A percentile compares a stretch with the other conserved stretches of the same genome.
Evolutionary conservation across 2,888 invertebrate genomes (phyloP).

Genomic region (Amblyjoppa proteus): DNA sequence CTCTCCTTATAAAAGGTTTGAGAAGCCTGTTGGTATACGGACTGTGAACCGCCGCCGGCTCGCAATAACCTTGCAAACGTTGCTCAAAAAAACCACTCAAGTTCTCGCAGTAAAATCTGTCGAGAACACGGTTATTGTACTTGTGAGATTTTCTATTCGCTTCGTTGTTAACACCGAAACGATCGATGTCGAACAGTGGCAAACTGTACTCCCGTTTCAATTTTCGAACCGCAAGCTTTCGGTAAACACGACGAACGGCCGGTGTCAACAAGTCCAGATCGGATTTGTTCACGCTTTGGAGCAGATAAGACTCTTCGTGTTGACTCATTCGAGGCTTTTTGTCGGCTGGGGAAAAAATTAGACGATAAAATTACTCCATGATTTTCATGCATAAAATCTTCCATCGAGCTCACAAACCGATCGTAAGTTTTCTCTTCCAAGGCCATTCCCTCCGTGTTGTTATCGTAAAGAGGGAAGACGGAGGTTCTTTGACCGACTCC

Average conservation of each 20-base stretch:
- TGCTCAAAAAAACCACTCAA: slow-evolving; percentile 78
- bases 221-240: slow-evolving; percentile 87
- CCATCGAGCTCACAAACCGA: slow-evolving; percentile 59
- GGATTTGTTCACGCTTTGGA: slow-evolving; percentile 80
- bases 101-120: slow-evolving; percentile 79
- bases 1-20: slow-evolving; percentile 94
- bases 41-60: slow-evolving; percentile 88
- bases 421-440: slow-evolving; percentile 81
- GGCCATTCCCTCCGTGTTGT: slow-evolving; percentile 84
- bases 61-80: slow-evolving; percentile 86
- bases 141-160: slow-evolving; percentile 48
- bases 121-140: slow-evolving; percentile 77
- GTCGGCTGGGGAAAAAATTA: slow-evolving; percentile 69
- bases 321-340: slow-evolving; percentile 83
- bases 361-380: slow-evolving; percentile 1
- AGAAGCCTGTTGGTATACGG: slow-evolving; percentile 90
- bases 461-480: slow-evolving; percentile 82
- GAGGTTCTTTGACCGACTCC: slow-evolving; percentile 72
- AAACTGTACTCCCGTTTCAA: slow-evolving; percentile 87
- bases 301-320: slow-evolving; percentile 85
- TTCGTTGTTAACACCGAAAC: slow-evolving; percentile 69
- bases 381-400: slow-evolving; percentile 17
- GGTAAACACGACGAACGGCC: slow-evolving; percentile 85
- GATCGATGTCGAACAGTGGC: slow-evolving; percentile 87
- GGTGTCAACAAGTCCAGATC: slow-evolving; percentile 77